phyloP scores from a whole-genome alignment of 2,797 vertebrate genomes.

The Gambelia wislizenii region DNA sequence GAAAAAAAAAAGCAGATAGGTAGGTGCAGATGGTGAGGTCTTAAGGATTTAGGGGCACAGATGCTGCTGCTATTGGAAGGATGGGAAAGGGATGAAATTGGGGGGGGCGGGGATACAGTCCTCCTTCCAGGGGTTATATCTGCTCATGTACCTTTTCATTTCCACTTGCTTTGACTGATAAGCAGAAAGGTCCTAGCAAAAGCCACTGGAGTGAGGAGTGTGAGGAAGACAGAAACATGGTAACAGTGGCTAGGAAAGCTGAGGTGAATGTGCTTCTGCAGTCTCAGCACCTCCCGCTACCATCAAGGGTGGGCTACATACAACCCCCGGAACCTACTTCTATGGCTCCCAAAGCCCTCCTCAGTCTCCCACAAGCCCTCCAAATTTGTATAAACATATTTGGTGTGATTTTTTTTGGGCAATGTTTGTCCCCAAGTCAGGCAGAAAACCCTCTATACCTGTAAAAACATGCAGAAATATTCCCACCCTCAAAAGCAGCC shows the following conservation, averaged over 20 bases:
- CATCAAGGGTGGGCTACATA: neutral
- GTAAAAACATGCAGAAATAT: too few relatives aligned
- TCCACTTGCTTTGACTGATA: neutral
- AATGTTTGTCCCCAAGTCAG: too few relatives aligned
- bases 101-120: too few relatives aligned
- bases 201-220: neutral
- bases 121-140: neutral
- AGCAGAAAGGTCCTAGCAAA: neutral
- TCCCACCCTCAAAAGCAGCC: too few relatives aligned
- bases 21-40: neutral
- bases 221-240: neutral
- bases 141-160: neutral
- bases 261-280: neutral
- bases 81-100: too few relatives aligned
- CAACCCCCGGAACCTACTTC: too few relatives aligned
- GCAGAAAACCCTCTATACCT: too few relatives aligned
- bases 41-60: neutral
- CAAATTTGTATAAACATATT: too few relatives aligned
- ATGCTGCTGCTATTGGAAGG: neutral
- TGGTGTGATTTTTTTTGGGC: too few relatives aligned
- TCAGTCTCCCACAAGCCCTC: too few relatives aligned
- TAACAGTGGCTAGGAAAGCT: rapidly evolving
- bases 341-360: too few relatives aligned
- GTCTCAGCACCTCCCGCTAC: neutral
- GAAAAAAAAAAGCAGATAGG: neutral